phyloP scores from a whole-genome alignment of 2,888 invertebrate genomes.

The Laspeyria flexula region DNA sequence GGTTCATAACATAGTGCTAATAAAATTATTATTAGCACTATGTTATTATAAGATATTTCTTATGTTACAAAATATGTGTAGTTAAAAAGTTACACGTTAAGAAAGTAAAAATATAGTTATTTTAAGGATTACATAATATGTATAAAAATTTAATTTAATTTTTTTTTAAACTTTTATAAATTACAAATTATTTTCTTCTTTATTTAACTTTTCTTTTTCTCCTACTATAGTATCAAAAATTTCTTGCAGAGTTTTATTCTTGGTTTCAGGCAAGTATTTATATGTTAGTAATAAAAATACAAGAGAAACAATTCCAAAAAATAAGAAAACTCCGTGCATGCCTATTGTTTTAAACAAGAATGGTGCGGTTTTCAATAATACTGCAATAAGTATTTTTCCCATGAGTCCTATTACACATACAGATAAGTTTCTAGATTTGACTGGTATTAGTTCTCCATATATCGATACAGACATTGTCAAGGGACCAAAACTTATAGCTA shows the following conservation, averaged over 20 bases:
- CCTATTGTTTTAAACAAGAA: constrained; percentile 42
- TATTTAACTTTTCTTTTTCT: constrained; percentile 1
- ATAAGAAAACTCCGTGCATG: constrained; percentile 48
- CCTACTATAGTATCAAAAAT: constrained; percentile 36
- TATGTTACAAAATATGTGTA: too few relatives aligned
- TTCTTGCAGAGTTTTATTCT: constrained; percentile 58
- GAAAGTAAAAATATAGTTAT: too few relatives aligned
- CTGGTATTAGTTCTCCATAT: constrained; percentile 48
- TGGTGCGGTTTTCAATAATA: constrained; percentile 46
- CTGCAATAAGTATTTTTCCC: constrained; percentile 10
- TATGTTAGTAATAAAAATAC: constrained; percentile 39
- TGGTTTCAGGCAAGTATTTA: constrained; percentile 59
- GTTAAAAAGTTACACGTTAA: too few relatives aligned
- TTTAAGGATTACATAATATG: too few relatives aligned
- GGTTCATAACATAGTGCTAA: too few relatives aligned
- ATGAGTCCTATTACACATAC: constrained; percentile 25
- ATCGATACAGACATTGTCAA: constrained; percentile 44
- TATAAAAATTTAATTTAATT: too few relatives aligned
- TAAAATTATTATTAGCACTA: too few relatives aligned
- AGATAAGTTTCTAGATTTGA: constrained; percentile 45
- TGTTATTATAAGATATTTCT: too few relatives aligned
- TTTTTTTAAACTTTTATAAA: too few relatives aligned
- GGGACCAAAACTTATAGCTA: constrained; percentile 53
- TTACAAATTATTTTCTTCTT: neutral
- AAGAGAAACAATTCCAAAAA: constrained; percentile 38